Percentiles rank a stretch among this genome's conserved stretches.
Evolutionary conservation across 2,888 invertebrate species (phyloP).

Genomic region (Ormyrus thymus): DNA sequence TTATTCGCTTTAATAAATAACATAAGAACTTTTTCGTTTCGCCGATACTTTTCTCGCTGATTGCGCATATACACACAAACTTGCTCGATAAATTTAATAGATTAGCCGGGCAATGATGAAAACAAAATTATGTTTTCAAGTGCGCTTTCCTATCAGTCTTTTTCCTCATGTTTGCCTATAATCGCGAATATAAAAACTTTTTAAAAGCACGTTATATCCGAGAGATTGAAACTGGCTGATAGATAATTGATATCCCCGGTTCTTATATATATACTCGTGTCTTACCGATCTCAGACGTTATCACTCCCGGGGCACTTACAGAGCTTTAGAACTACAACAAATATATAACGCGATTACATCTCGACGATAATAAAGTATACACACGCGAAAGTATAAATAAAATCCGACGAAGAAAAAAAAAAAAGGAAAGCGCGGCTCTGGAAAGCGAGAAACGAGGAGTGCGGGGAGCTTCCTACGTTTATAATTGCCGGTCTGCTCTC

Average conservation of each 20-base stretch:
- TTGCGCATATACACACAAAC: no score
- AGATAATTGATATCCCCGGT: constrained; percentile 31
- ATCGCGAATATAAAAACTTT: neutral
- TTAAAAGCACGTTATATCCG: neutral
- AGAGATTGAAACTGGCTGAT: neutral
- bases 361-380: constrained; percentile 16
- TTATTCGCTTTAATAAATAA: no score
- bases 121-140: neutral
- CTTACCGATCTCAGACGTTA: constrained; percentile 17
- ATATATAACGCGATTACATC: constrained; percentile 49
- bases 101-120: no score
- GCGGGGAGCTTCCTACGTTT: no score
- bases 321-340: constrained; percentile 29
- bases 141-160: neutral
- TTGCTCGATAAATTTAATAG: no score
- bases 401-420: neutral
- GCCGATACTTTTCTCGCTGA: no score
- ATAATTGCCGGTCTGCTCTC: neutral
- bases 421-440: neutral
- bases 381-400: constrained; percentile 2
- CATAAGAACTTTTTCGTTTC: no score
- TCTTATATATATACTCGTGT: constrained; percentile 8
- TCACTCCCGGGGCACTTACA: constrained; percentile 11
- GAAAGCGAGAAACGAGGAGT: no score
- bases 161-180: neutral